phyloP scores from a whole-genome alignment of 2,888 invertebrate genomes.

The Agrotis segetum region DNA sequence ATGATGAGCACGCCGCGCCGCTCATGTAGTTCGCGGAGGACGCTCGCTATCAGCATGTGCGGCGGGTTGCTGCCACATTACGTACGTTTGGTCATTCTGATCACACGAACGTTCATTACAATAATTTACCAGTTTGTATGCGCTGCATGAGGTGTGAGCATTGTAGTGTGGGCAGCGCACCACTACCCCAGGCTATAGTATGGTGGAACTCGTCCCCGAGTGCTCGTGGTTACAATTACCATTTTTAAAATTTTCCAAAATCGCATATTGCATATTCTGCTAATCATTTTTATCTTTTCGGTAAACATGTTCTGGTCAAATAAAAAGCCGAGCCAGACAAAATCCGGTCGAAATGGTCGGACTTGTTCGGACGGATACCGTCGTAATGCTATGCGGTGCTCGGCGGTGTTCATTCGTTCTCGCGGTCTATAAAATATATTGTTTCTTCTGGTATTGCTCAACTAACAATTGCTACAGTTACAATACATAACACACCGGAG shows the following conservation, averaged over 20 bases:
- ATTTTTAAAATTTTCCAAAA: too few species aligned
- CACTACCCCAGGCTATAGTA: too few species aligned
- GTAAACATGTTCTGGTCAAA: neutral
- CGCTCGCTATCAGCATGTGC: neutral
- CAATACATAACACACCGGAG: constrained; percentile 29
- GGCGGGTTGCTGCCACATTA: neutral
- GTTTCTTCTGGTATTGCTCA: constrained; percentile 44
- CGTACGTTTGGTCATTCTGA: constrained; percentile 8
- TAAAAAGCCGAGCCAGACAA: neutral
- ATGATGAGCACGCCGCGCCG: too few species aligned
- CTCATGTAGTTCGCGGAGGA: neutral
- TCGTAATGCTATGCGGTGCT: neutral
- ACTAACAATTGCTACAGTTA: constrained; percentile 19
- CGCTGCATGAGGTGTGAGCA: neutral
- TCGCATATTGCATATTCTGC: too few species aligned
- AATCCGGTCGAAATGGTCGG: neutral
- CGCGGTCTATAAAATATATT: constrained; percentile 1
- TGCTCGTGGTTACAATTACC: too few species aligned
- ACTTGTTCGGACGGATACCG: neutral
- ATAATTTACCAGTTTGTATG: constrained; percentile 21
- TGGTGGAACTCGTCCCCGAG: too few species aligned
- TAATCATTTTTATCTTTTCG: too few species aligned
- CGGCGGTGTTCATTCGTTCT: neutral
- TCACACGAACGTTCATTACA: constrained; percentile 23
- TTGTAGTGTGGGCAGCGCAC: too few species aligned